A percentile compares a stretch with the other conserved stretches of the same genome.
Evolutionary conservation across 2,113 vertebrate species (phyloP).

Genomic region (Thamnophis sirtalis): DNA sequence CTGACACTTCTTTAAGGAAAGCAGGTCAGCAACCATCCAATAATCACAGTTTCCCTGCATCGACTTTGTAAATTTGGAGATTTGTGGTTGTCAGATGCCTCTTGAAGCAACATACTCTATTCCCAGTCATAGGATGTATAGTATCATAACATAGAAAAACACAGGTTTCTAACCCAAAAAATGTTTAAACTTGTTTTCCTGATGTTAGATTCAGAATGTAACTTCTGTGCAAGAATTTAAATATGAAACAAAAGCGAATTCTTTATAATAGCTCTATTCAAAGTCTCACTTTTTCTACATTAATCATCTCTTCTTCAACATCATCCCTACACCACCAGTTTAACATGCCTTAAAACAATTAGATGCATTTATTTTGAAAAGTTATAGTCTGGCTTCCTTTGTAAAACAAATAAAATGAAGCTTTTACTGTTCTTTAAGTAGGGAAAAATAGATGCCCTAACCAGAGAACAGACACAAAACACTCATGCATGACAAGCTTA

Average conservation of each 20-base stretch:
- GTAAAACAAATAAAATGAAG: not conserved
- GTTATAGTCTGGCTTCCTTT: not conserved
- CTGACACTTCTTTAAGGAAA: not conserved
- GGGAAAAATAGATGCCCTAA: not conserved
- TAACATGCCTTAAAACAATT: not conserved
- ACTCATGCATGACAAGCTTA: not conserved
- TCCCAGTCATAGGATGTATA: not conserved
- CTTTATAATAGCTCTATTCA: not conserved
- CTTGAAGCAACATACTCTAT: not conserved
- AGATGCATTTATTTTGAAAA: not conserved
- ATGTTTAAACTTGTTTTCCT: not conserved
- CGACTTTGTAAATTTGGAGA: not conserved
- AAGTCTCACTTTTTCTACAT: not conserved
- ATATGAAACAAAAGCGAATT: not conserved
- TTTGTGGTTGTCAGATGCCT: not conserved
- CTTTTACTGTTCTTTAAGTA: not conserved
- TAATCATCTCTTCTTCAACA: not conserved
- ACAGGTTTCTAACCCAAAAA: not conserved
- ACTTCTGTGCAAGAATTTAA: not conserved
- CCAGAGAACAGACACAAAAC: not conserved
- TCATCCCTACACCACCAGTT: not conserved
- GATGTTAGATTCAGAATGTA: not conserved
- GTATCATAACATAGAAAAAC: not conserved
- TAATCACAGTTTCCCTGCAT: not conserved
- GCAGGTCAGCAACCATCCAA: not conserved